Base-by-base conservation (phyloP, 2,888 invertebrate genomes). In the Tenodera sinensis region DNA sequence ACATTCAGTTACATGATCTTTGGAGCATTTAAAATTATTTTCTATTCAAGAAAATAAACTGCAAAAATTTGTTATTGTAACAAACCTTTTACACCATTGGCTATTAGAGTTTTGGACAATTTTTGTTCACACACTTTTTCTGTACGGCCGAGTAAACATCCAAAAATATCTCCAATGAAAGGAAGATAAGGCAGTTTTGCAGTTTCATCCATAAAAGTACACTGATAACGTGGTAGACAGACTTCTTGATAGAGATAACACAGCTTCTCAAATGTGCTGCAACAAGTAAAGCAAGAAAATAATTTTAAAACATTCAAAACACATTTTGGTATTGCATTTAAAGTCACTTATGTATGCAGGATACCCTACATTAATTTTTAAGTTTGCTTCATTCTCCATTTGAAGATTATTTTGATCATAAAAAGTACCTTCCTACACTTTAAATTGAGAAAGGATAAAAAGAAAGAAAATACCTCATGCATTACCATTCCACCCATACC, bases 191-290 rank as follows among this genome's bases (percentile, higher is more conserved):
- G 94, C 0, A 93, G 92, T 83, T 92, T 92, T 88, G 92, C 91
- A 28, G 93, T 93, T 8, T 93, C 93, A 87, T 92, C 92, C n/a
- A 91, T 91, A 92, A 94, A 94, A 2, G 93, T 92, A 90, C 92
- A 92, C 90, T 93, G 93, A 90, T 94, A 95, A 0, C 90, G 91
- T 25, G 92, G 92, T 28, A 93, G 91, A 42, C 93, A 92, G 0
- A 94, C 93, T 91, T 93, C 94, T 87, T 93, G 92, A 91, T 94
- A 94, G 34, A 94, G 91, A 90, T 93, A 93, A 91, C 94, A 94
- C 6, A 95, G 91, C 90, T 92, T 93, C 91, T 94, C 94, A 92
- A 95, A 94, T 0, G 92, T 91, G 91, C 94, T 93, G 91, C 87
- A 92, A 92, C 47, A 28, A 54, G 83, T 47, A 71, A 71, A 71